phyloP scores from a whole-genome alignment of 2,797 vertebrate species.

The Siniperca undulata region DNA sequence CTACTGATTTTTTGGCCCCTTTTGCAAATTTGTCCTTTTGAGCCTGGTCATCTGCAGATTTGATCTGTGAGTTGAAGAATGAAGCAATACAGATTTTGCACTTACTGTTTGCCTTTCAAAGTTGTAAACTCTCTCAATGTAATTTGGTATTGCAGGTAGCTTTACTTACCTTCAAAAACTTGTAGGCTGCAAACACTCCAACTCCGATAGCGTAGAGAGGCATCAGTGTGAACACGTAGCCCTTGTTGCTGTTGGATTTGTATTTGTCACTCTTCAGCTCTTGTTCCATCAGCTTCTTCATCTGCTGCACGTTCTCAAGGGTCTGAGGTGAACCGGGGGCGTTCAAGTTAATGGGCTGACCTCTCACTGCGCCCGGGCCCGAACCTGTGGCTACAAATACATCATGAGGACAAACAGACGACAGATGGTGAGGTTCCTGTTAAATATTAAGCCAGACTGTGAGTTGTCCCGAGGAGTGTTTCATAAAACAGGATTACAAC shows the following conservation, averaged over 20 bases:
- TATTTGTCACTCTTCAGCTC: conserved; percentile 88
- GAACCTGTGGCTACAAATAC: conserved; percentile 43
- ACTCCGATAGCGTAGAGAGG: conserved; percentile 92
- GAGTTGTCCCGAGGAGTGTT: neutral
- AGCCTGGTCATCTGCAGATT: conserved; percentile 85
- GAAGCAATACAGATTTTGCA: neutral
- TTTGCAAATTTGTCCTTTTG: conserved; percentile 84
- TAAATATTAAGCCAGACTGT: neutral
- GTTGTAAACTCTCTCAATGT: no score
- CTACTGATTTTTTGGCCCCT: conserved; percentile 87
- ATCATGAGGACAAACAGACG: neutral
- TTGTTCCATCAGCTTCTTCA: conserved; percentile 91
- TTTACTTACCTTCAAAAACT: conserved; percentile 89
- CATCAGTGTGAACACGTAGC: conserved; percentile 94
- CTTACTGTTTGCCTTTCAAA: neutral
- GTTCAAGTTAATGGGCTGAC: conserved; percentile 71
- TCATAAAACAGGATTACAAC: neutral
- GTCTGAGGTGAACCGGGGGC: conserved; percentile 73
- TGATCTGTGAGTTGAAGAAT: conserved; percentile 81
- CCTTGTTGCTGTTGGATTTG: conserved; percentile 86
- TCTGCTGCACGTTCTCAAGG: conserved; percentile 87
- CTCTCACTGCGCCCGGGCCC: conserved; percentile 63
- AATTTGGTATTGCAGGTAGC: neutral
- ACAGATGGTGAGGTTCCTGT: neutral
- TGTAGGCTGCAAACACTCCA: conserved; percentile 92